Conservation (phyloP, 2,797 vertebrate genomes). For the Premnoplex brunnescens region DNA sequence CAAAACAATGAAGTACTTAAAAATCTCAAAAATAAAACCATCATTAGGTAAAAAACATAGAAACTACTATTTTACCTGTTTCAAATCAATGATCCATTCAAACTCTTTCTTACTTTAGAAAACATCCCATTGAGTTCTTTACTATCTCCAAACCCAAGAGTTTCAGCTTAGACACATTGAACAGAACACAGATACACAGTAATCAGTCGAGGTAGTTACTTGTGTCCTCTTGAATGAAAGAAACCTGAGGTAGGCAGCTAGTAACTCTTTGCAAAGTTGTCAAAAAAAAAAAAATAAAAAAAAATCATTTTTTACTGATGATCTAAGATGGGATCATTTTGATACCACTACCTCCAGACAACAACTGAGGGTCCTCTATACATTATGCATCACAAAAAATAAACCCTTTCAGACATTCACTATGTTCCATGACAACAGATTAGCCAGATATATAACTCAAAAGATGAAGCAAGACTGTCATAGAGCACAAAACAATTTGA, state of each 20-base stretch:
- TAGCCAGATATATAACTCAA: background rate
- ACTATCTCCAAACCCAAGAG: background rate
- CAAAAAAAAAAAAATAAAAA: background rate
- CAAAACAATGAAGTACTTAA: background rate
- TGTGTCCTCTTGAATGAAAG: background rate
- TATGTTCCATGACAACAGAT: background rate
- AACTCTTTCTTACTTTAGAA: background rate
- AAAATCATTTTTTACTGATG: background rate
- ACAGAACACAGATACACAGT: background rate
- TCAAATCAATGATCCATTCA: background rate
- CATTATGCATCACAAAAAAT: background rate
- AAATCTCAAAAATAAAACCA: background rate
- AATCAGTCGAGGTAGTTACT: background rate
- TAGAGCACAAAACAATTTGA: background rate
- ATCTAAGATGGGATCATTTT: background rate
- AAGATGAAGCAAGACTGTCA: background rate
- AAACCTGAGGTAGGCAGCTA: background rate
- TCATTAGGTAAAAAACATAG: background rate
- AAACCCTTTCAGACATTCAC: background rate
- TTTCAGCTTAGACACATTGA: background rate
- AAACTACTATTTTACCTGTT: background rate
- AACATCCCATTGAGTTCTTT: background rate
- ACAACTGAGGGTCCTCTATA: background rate
- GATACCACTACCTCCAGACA: background rate
- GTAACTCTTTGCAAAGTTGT: background rate